A percentile compares a stretch with the other conserved stretches of the same genome.
Evolutionary conservation across 1,140 invertebrate species (phyloP).

Genomic region (Pinna nobilis): DNA sequence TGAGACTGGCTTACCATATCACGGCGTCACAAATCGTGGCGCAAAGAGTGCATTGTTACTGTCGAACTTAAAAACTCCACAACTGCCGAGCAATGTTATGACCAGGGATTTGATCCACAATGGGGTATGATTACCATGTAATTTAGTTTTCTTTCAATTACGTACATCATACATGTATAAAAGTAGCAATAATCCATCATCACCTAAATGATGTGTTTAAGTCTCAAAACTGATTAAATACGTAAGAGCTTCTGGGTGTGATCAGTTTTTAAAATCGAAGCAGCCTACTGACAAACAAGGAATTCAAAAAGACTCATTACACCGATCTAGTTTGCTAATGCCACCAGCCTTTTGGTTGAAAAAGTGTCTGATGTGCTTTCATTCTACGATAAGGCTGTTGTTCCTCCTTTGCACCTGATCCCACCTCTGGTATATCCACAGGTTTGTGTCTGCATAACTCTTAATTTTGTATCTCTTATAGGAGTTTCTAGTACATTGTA

Average conservation of each 20-base stretch:
- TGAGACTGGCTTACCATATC: slow-evolving; percentile 7
- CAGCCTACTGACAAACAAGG: not conserved
- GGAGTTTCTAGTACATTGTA: too few species aligned
- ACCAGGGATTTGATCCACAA: not conserved
- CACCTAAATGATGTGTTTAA: not conserved
- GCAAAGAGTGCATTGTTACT: slow-evolving; percentile 30
- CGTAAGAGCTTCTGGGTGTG: not conserved
- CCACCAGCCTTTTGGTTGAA: too few species aligned
- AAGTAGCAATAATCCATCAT: not conserved
- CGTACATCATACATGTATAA: not conserved
- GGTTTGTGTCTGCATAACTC: too few species aligned
- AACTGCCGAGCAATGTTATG: not conserved
- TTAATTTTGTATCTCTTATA: too few species aligned
- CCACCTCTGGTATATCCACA: too few species aligned
- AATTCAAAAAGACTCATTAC: too few species aligned
- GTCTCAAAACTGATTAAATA: not conserved
- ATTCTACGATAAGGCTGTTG: too few species aligned
- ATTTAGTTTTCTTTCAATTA: not conserved
- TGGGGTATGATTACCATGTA: slow-evolving; percentile 4
- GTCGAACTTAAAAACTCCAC: not conserved
- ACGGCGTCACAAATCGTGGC: slow-evolving; percentile 22
- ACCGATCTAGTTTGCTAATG: too few species aligned
- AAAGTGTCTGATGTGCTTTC: too few species aligned
- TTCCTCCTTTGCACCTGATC: too few species aligned
- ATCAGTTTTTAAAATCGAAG: not conserved